Conservation (phyloP, 1,140 invertebrate species). For the Drosophila teissieri region DNA sequence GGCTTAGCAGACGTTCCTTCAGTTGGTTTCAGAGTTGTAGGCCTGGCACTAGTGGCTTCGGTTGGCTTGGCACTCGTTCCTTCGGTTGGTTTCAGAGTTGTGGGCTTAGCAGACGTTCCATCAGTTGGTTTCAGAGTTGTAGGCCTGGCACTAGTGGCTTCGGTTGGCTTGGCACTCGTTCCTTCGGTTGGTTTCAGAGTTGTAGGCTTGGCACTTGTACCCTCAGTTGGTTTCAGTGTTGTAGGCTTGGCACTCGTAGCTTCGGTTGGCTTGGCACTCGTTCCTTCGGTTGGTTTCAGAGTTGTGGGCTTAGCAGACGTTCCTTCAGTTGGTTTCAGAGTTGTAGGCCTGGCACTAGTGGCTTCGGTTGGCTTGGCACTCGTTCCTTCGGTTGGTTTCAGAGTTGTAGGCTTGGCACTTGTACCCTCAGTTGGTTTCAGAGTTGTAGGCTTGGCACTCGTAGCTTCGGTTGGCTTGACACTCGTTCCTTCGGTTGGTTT, state of each 20-base stretch:
- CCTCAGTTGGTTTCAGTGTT: neutral
- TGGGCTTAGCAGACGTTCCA: neutral
- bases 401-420: neutral
- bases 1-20: neutral
- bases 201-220: neutral
- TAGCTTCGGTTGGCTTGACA: too few relatives aligned
- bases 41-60: too few relatives aligned
- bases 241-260: slow-evolving; percentile 1
- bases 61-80: neutral
- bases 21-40: slow-evolving; percentile 5
- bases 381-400: too few relatives aligned
- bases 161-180: neutral
- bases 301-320: too few relatives aligned
- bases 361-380: too few relatives aligned
- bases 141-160: too few relatives aligned
- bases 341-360: too few relatives aligned
- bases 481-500: neutral
- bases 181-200: slow-evolving; percentile 1
- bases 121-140: slow-evolving; percentile 1
- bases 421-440: neutral
- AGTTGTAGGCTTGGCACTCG: neutral
- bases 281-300: too few relatives aligned
- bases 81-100: neutral
- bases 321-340: too few relatives aligned
- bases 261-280: neutral